These are phyloP conservation scores for Myiozetetes cayanensis DNA, from an alignment of 2,113 vertebrate species.

Conservation along the genomic window DNA sequence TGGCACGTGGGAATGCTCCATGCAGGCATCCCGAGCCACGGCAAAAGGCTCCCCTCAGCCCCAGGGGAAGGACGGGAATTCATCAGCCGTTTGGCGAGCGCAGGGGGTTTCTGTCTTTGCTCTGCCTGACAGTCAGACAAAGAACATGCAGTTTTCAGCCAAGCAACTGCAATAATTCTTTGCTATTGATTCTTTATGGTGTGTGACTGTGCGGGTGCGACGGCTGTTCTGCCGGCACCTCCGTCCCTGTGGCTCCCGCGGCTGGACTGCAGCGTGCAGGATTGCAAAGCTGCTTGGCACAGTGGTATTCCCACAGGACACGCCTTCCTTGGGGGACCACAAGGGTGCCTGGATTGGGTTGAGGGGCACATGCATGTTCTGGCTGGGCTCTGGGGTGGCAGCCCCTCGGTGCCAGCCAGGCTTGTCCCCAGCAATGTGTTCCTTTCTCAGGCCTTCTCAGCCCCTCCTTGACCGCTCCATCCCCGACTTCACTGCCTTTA, in stretches of 20 bases:
- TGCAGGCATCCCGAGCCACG: rapidly evolving
- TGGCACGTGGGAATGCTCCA: rapidly evolving
- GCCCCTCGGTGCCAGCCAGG: rapidly evolving
- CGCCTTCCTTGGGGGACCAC: not conserved
- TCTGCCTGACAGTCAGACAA: not conserved
- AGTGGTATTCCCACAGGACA: rapidly evolving
- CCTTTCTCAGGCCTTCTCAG: slow-evolving; percentile 89
- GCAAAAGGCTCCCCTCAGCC: rapidly evolving
- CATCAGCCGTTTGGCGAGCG: rapidly evolving
- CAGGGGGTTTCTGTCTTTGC: not conserved
- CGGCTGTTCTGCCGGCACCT: rapidly evolving
- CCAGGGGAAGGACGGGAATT: not conserved
- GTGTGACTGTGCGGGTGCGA: not conserved
- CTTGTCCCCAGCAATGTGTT: slow-evolving; percentile 4
- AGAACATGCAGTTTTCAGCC: not conserved
- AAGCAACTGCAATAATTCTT: not conserved
- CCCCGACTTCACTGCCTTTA: slow-evolving; percentile 97
- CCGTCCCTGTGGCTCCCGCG: rapidly evolving
- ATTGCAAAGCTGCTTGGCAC: not conserved
- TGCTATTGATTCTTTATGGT: not conserved
- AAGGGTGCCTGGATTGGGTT: rapidly evolving
- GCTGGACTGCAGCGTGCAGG: rapidly evolving
- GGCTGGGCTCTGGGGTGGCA: not conserved
- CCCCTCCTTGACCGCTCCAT: slow-evolving; percentile 96
- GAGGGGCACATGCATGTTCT: not conserved